Evolutionary conservation across 2,797 vertebrate genomes (phyloP).

Genomic region (Rhinoraja longicauda): DNA sequence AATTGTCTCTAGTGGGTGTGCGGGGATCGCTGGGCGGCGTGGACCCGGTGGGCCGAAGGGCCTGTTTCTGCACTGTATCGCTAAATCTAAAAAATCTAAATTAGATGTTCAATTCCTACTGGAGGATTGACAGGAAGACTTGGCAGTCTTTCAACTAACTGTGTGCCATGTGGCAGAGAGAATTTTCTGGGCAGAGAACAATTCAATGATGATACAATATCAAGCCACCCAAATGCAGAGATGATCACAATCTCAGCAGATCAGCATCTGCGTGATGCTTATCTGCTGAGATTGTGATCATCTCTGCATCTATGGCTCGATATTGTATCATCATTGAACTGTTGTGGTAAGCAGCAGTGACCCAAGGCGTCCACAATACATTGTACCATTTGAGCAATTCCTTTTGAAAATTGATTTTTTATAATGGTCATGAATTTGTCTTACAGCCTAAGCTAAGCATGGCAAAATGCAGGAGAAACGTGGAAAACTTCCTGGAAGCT

Average conservation of each 20-base stretch:
- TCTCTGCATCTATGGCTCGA: too few relatives aligned
- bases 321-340: too few relatives aligned
- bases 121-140: not conserved
- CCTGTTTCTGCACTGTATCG: too few relatives aligned
- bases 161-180: not conserved
- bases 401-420: not conserved
- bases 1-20: too few relatives aligned
- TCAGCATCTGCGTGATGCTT: not conserved
- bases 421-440: slow-evolving; percentile 38
- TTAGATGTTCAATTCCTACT: not conserved
- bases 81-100: too few relatives aligned
- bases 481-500: slow-evolving; percentile 91
- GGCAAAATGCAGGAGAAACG: slow-evolving; percentile 93
- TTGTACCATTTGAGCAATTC: not conserved
- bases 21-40: too few relatives aligned
- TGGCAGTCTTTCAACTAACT: not conserved
- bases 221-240: too few relatives aligned
- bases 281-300: not conserved
- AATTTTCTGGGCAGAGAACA: not conserved
- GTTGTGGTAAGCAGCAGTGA: too few relatives aligned
- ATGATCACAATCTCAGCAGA: too few relatives aligned
- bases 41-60: too few relatives aligned
- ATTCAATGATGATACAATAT: too few relatives aligned
- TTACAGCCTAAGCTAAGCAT: slow-evolving; percentile 91
- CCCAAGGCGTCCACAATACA: not conserved